A percentile compares a stretch with the other conserved stretches of the same genome.
phyloP scores from a whole-genome alignment of 2,797 vertebrate species.

The Ceyx erithaca region DNA sequence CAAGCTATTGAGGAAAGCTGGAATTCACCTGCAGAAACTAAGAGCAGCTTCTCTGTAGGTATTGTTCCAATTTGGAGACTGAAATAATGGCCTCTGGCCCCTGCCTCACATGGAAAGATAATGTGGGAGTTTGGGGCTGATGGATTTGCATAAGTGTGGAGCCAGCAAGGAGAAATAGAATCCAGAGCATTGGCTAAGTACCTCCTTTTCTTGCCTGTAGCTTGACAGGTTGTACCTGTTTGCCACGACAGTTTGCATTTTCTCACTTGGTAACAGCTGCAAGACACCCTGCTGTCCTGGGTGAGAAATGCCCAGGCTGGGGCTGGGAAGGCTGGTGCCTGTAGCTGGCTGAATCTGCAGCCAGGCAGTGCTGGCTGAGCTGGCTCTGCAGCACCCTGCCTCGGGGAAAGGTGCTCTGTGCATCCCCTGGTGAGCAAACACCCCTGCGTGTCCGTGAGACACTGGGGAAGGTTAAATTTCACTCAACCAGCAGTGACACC shows the following conservation, averaged over 20 bases:
- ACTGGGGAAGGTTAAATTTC: background rate
- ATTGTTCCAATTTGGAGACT: slow-evolving; percentile 20
- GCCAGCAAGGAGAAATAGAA: background rate
- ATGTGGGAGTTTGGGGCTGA: background rate
- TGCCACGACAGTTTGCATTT: background rate
- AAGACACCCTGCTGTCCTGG: background rate
- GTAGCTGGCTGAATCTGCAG: background rate
- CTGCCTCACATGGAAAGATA: background rate
- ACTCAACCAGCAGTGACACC: background rate
- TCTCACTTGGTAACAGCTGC: background rate
- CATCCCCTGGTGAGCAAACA: background rate
- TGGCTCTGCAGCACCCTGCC: background rate
- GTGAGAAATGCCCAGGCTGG: background rate
- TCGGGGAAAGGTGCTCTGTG: background rate
- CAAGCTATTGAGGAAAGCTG: slow-evolving; percentile 11
- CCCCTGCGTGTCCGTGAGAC: background rate
- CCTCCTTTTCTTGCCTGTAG: background rate
- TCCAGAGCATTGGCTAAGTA: background rate
- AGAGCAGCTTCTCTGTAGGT: background rate
- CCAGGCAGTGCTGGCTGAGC: background rate
- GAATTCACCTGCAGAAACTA: slow-evolving; percentile 5
- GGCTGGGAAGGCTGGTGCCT: background rate
- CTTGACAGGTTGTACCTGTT: background rate
- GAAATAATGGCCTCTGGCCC: background rate
- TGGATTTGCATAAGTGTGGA: background rate